Evolutionary conservation across 2,113 vertebrate genomes (phyloP), one percentile per base, ranked within the genome.

Genomic region (Motacilla tschutschensis): DNA sequence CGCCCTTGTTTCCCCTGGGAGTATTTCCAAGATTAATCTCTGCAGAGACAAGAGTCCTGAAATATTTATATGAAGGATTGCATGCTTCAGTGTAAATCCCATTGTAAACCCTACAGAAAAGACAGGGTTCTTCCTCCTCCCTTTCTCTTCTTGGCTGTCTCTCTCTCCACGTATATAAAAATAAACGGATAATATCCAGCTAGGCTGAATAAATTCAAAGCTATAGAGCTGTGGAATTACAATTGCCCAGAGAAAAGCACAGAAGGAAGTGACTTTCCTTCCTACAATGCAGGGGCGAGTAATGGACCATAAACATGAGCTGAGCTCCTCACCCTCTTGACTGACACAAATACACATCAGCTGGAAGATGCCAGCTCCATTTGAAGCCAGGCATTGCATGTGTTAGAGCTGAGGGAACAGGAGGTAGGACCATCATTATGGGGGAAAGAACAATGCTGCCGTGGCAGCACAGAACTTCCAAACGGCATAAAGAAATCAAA

Each of bases 201-300:
- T 81, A 87, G 70, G 79, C 87, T 91, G 89, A 84, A 92, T 92
- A 86, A 88, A 92, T 91, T 82, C 80, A 88, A 57, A 94, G 71
- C 70, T 89, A 73, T 75, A 91, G 92, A 91, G 85, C 89, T 93
- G 89, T 48, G 82, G 93, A 95, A 88, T 94, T 91, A 87, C 77
- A 94, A 80, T 76, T 83, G 79, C 89, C 58, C 69, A 89, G 73
- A 93, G 92, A 87, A 89, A 86, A 65, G 66, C 85, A 77, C 60
- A 82, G 67, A 87, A 65, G 76, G 64, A 90, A 93, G 79, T 24
- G 54, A 36, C 86, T 59, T 79, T 77, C 33, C 65, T 73, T 64
- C 62, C 77, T 60, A 33, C 63, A 78, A 46, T 10, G 26, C 43
- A 80, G 58, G 65, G 44, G 44, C 77, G 86, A 83, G 62, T 81